phyloP scores from a whole-genome alignment of 30 jellyfish, hydroid and myxozoan species.

The Catostylus mosaicus region DNA sequence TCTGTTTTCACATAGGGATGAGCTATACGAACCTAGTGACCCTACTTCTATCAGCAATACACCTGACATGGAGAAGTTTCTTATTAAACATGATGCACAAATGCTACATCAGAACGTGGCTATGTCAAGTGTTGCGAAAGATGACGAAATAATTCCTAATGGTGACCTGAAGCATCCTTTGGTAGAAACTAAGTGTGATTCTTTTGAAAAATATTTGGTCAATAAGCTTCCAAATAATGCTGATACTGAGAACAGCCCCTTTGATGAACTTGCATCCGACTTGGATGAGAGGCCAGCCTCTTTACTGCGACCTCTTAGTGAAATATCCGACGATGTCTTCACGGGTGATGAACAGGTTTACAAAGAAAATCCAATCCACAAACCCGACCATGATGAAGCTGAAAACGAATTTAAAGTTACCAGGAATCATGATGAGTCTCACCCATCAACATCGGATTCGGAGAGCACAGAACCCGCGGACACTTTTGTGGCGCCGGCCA shows the following conservation, averaged over 20 bases:
- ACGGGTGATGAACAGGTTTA: not conserved
- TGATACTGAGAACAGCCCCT: conserved; percentile 9
- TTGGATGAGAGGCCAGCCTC: conserved; percentile 26
- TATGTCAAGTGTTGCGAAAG: not conserved
- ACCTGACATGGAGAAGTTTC: not conserved
- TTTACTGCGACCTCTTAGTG: conserved; percentile 35
- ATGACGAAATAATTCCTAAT: not conserved
- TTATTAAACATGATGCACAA: not conserved
- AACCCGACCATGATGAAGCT: not conserved
- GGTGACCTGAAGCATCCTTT: not conserved
- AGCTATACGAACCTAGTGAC: not conserved
- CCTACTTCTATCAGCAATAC: no score
- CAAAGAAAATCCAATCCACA: not conserved
- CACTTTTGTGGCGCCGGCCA: not conserved
- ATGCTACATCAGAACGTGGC: not conserved
- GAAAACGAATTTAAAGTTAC: not conserved
- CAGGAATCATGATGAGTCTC: not conserved
- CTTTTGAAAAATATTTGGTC: conserved; percentile 38
- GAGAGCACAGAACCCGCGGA: not conserved
- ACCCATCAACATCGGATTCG: not conserved
- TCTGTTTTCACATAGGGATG: conserved; percentile 30
- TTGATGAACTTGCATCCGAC: conserved; percentile 18
- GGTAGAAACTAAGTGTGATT: not conserved
- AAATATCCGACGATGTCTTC: conserved; percentile 31
- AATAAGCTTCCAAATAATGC: conserved; percentile 8